phyloP scores from a whole-genome alignment of 2,888 invertebrate species.

The Pristionchus maxplancki region DNA sequence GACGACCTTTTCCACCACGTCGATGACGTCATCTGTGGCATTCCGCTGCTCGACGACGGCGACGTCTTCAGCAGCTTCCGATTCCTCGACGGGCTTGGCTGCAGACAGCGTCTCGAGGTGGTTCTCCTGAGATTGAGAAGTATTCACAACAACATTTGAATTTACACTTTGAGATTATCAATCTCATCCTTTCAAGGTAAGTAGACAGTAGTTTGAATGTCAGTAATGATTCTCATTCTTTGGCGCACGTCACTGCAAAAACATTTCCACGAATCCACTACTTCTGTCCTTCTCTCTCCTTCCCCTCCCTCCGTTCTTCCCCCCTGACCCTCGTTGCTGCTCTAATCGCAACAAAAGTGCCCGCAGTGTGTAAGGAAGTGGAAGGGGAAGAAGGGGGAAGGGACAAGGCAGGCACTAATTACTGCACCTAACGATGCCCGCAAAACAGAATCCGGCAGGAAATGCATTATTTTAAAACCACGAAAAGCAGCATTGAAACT shows the following conservation, averaged over 20 bases:
- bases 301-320: background rate
- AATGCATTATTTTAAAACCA: too few species aligned
- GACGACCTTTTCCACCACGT: background rate
- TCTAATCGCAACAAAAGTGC: constrained; percentile 39
- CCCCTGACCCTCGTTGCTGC: background rate
- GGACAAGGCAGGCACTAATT: background rate
- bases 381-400: constrained; percentile 14
- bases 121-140: background rate
- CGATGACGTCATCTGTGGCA: background rate
- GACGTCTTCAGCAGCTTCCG: background rate
- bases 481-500: too few species aligned
- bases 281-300: background rate
- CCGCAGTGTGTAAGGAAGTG: constrained; percentile 14
- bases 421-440: background rate
- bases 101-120: background rate
- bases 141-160: background rate
- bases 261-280: background rate
- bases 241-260: background rate
- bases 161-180: background rate
- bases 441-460: background rate
- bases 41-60: background rate
- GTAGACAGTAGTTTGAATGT: background rate
- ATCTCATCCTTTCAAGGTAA: background rate
- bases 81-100: background rate
- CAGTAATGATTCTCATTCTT: background rate